Percentiles rank a stretch among this genome's conserved stretches.
These are phyloP conservation scores for Lycaon pictus DNA, from an alignment of 2,113 vertebrate genomes.

Conservation along the genomic window DNA sequence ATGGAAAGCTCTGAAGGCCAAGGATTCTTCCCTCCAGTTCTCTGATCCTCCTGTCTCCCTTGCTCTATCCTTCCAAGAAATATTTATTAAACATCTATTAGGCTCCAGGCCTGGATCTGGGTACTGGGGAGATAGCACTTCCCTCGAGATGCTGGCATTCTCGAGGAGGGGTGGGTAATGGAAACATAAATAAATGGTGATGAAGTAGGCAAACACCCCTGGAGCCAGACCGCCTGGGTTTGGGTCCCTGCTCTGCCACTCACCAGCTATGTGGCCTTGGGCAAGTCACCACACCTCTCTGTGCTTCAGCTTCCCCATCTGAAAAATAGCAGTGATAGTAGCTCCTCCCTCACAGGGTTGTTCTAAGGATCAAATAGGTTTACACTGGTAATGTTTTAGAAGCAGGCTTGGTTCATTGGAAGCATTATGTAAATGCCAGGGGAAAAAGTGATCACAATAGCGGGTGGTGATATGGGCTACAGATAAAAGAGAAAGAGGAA, in stretches of 20 bases:
- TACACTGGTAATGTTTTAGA: background rate
- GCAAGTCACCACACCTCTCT: background rate
- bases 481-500: background rate
- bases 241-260: background rate
- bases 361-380: background rate
- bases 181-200: background rate
- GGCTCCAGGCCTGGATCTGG: too few species aligned
- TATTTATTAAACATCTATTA: background rate
- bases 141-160: background rate
- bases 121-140: background rate
- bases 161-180: accelerated
- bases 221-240: background rate
- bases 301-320: background rate
- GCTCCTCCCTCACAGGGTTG: background rate
- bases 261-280: background rate
- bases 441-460: background rate
- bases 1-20: background rate
- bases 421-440: background rate
- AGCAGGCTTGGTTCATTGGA: background rate
- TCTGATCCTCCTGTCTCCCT: background rate
- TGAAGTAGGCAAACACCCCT: background rate
- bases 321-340: background rate
- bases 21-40: background rate
- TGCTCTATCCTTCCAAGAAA: background rate
- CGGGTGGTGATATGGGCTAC: too few species aligned